These are phyloP conservation scores for Muntiacus muntjak DNA, from an alignment of 2,113 vertebrate species.

Conservation along the genomic window DNA sequence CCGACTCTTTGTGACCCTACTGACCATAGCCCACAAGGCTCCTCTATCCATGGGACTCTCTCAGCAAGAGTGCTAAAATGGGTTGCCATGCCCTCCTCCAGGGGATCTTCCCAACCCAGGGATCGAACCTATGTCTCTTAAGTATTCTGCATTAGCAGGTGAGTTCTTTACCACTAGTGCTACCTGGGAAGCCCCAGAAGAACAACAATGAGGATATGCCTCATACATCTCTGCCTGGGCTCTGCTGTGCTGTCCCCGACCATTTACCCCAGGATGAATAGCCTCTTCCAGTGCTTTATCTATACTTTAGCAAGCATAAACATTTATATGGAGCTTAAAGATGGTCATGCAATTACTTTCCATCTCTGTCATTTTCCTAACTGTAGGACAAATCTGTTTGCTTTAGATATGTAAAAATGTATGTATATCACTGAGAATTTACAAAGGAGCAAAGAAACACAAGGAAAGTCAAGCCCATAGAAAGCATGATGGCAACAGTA, in stretches of 20 bases:
- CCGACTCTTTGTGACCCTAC: not conserved
- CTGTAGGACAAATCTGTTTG: not conserved
- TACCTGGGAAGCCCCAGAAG: not conserved
- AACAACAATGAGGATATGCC: not conserved
- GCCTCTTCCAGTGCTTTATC: not conserved
- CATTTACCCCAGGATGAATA: not conserved
- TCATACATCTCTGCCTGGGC: not conserved
- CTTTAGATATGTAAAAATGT: not conserved
- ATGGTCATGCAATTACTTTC: not conserved
- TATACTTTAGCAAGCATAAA: not conserved
- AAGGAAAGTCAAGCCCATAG: not conserved
- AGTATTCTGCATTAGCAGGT: not conserved
- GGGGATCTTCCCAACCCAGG: not conserved
- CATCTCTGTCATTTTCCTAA: not conserved
- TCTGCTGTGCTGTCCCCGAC: not conserved
- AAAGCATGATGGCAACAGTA: not conserved
- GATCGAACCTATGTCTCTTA: not conserved
- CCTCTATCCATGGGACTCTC: not conserved
- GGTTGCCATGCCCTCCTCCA: not conserved
- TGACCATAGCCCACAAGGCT: not conserved
- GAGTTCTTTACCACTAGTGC: not conserved
- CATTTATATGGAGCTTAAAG: not conserved
- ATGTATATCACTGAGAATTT: not conserved
- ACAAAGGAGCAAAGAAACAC: not conserved
- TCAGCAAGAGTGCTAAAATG: not conserved